Conservation (phyloP, 2,113 vertebrate genomes). For the Chionomys nivalis region DNA sequence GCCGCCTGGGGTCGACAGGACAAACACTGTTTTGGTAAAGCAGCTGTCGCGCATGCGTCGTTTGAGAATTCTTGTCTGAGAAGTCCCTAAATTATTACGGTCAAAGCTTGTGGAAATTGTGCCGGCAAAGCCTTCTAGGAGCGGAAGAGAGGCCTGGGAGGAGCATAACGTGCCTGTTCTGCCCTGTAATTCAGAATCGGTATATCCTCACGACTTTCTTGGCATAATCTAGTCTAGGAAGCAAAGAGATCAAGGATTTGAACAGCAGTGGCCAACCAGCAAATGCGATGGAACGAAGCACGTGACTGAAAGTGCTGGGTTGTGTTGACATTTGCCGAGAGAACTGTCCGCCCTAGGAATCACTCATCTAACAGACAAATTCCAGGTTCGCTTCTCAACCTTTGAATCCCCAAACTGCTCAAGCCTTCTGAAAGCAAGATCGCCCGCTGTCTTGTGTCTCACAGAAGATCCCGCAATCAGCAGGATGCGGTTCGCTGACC, state of each 20-base stretch:
- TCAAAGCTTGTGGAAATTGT: background rate
- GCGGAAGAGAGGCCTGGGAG: background rate
- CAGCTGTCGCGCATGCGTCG: background rate
- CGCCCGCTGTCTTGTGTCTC: constrained; percentile 31
- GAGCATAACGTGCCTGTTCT: constrained; percentile 20
- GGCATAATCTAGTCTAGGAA: constrained; percentile 50
- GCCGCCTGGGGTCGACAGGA: background rate
- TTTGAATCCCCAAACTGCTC: background rate
- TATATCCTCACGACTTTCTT: constrained; percentile 64
- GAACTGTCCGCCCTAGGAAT: constrained; percentile 65
- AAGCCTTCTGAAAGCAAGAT: constrained; percentile 18
- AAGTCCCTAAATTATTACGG: background rate
- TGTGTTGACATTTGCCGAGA: constrained; percentile 76
- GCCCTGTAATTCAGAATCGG: background rate
- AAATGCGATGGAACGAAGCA: constrained; percentile 43
- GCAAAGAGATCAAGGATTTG: constrained; percentile 62
- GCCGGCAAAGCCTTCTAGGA: background rate
- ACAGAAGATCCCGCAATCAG: background rate
- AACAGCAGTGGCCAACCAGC: constrained; percentile 45
- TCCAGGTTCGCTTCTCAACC: background rate
- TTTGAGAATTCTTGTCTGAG: background rate
- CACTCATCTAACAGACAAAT: constrained; percentile 33
- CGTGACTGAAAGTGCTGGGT: constrained; percentile 67
- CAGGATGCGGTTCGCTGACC: constrained; percentile 28
- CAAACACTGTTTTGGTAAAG: background rate